Base-by-base conservation (phyloP, 2,797 vertebrate genomes). In the Merluccius polli region DNA sequence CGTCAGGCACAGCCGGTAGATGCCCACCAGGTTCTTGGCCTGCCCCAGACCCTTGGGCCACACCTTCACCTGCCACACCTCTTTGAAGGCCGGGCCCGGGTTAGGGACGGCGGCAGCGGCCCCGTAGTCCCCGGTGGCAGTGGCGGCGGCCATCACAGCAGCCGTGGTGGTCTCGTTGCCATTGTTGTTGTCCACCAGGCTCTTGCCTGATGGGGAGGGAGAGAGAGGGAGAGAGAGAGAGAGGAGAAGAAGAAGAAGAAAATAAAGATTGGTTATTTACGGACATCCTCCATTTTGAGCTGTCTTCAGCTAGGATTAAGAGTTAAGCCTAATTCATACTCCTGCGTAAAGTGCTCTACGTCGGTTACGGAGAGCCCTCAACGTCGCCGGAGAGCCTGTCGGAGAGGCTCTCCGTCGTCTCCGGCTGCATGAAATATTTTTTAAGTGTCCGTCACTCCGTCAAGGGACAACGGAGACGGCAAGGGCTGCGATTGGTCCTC, bases 21-120 rank as follows among this genome's bases (percentile, higher is more conserved):
- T 81, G 1, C 95, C 94, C 35, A 94, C 94, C 80, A 96, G 83
- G 86, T 94, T 95, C 82, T 88, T 92, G 44, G 92, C 91, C 79
- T 95, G 95, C 7, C 95, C 94, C 44, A 96, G 86, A 30, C 94
- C 95, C 79, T 95, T 95, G 29, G 96, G 95, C 84, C 93, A 93
- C 71, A 96, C 93, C 41, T 93, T 96, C 72, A 96, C 94, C 73
- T 96, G 95, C 95, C 96, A 97, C 32, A 95, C 93, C 78, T 95
- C 95, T 81, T 95, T 95, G 88, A 95, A 95, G 0, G 94, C 92
- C 0, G 93, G 95, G 3, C 92, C 93, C 0, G 95, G 93, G 77
- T 88, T 89, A 5, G 90, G 92, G 0, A 92, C 81, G 18, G 18
- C 21, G 48, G 48, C 48, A 1, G 48, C 21, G 48, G 18, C 83